Conservation (phyloP, 2,888 invertebrate genomes). For the Trilocha varians region DNA sequence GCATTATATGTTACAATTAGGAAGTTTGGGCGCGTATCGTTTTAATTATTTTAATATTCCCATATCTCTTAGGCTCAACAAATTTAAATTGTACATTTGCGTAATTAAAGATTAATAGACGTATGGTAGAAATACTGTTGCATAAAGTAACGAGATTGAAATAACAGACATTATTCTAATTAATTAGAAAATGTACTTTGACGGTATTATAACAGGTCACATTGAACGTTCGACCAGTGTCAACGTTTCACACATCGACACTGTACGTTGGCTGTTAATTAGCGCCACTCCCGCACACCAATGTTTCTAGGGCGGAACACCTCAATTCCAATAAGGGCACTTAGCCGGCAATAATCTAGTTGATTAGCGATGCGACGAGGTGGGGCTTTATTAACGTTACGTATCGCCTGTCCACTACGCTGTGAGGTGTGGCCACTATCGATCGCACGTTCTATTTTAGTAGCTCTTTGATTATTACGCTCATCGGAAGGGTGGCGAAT, state of each 20-base stretch:
- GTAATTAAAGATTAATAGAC: no score
- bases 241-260: neutral
- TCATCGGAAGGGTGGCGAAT: neutral
- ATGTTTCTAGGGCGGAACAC: neutral
- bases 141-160: no score
- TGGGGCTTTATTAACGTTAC: constrained; percentile 43
- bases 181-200: no score
- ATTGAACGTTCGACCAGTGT: no score
- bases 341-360: constrained; percentile 36
- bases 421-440: constrained; percentile 42
- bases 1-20: no score
- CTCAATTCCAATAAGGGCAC: constrained; percentile 4
- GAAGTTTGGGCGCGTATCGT: no score
- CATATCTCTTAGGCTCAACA: no score
- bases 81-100: no score
- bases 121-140: no score
- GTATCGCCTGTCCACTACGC: constrained; percentile 33
- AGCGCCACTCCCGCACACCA: neutral
- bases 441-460: constrained; percentile 33
- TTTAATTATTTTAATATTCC: no score
- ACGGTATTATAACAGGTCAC: no score
- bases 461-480: constrained; percentile 15
- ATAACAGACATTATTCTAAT: no score
- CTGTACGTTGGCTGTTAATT: neutral
- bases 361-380: constrained; percentile 45